Base-by-base conservation (phyloP, 2,797 vertebrate genomes). In the Anabacerthia variegaticeps region DNA sequence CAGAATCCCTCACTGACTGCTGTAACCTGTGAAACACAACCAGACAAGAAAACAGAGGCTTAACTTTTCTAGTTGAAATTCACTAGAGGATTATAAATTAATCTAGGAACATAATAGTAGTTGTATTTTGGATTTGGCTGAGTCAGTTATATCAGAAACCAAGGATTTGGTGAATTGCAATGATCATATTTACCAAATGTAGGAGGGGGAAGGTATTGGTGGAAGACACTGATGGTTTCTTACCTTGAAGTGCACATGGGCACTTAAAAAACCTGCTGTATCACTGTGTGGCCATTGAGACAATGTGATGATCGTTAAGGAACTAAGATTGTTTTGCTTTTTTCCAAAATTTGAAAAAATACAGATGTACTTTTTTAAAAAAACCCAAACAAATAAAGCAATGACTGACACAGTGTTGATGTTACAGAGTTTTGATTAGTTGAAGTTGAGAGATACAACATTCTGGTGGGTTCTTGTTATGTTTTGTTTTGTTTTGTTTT, bases 241-340 rank as follows among this genome's bases (percentile, higher is more conserved):
- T 63, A 14, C 8, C 20, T 59, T 76, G 51, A 93, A 48, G 27
- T 1, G 18, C 21, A 22, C 8, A 48, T 2, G 2, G 27, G 8
- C 4, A 32, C 6, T 67, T 51, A 36, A 48, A 59, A 77, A 63
- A 36, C 4, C 21, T 18, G 15, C 26, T 76, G 2, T n/a, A 18
- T 24, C 7, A 19, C 14, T 27, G 2, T 67, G 14, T 63, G 54
- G 36, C 15, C 13, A 39, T 10, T 51, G 49, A 85, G 32, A 54
- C 0, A 78, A 39, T 8, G 44, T n/a, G 8, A 21, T 28, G 6
- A n/a, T 21, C 0, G 1, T 11, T 52, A 37, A 77, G 26, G 7
- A 62, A 21, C 1, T 58, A 63, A 22, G 46, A 61, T 8, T 1
- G 15, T 17, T 49, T 51, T 66, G 4, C 1, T 43, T 85, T 81